These are phyloP conservation scores for Microctenopoma steveboyesi DNA, from an alignment of 2,797 vertebrate species.

Conservation along the genomic window DNA sequence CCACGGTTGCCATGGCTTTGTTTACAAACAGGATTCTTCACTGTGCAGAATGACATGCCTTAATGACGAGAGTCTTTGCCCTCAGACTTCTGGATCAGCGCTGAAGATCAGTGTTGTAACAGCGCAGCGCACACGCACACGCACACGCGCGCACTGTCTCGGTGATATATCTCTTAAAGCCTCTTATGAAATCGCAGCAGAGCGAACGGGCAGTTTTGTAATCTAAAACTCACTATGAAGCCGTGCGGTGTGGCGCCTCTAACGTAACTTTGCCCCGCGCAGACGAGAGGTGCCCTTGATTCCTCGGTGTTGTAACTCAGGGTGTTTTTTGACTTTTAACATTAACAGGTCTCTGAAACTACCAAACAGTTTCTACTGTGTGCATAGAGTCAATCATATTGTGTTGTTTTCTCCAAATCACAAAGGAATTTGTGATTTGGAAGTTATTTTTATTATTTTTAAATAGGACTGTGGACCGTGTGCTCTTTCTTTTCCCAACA, in stretches of 20 bases:
- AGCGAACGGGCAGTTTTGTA: slow-evolving; percentile 66
- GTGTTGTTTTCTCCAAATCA: too few relatives aligned
- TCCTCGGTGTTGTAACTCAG: neutral
- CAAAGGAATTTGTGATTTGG: too few relatives aligned
- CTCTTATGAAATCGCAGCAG: slow-evolving; percentile 71
- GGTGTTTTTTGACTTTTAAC: neutral
- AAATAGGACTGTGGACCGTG: too few relatives aligned
- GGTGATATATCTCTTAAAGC: slow-evolving; percentile 57
- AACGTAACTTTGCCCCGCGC: slow-evolving; percentile 50
- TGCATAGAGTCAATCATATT: too few relatives aligned
- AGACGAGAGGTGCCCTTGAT: slow-evolving; percentile 35
- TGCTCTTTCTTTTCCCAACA: too few relatives aligned
- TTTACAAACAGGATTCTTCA: slow-evolving; percentile 82
- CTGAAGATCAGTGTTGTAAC: slow-evolving; percentile 65
- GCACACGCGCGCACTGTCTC: neutral
- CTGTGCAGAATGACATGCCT: slow-evolving; percentile 71
- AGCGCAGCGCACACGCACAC: slow-evolving; percentile 7
- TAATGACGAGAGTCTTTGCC: slow-evolving; percentile 77
- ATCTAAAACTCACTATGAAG: slow-evolving; percentile 55
- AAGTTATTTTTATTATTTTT: too few relatives aligned
- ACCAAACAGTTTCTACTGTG: too few relatives aligned
- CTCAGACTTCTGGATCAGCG: slow-evolving; percentile 70
- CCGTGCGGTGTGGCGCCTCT: slow-evolving; percentile 59
- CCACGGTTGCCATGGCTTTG: slow-evolving; percentile 80
- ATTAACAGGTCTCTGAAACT: too few relatives aligned